phyloP scores from a whole-genome alignment of 2,888 invertebrate species.

The Dasypolia templi region DNA sequence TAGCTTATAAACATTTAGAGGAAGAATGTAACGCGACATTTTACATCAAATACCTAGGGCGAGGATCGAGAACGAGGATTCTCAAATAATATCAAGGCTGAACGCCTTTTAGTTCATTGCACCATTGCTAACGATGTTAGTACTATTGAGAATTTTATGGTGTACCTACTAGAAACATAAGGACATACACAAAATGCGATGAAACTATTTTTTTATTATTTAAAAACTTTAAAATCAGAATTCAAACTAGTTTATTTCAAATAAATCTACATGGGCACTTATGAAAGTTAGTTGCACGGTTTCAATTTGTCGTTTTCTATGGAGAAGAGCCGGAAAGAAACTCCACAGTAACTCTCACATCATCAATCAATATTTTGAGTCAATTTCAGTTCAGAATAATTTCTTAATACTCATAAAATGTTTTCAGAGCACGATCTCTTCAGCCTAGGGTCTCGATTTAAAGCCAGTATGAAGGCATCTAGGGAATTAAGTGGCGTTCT shows the following conservation, averaged over 20 bases:
- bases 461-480: constrained; percentile 23
- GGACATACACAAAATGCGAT: neutral
- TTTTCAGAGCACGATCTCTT: constrained; percentile 17
- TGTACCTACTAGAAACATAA: neutral
- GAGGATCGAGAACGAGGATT: constrained; percentile 46
- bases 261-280: too few relatives aligned
- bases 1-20: constrained; percentile 6
- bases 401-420: constrained; percentile 12
- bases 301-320: too few relatives aligned
- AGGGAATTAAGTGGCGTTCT: constrained; percentile 46
- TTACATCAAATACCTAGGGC: constrained; percentile 33
- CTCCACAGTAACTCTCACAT: too few relatives aligned
- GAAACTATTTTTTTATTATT: neutral
- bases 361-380: neutral
- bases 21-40: constrained; percentile 43
- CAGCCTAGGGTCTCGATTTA: constrained; percentile 24
- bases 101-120: constrained; percentile 46
- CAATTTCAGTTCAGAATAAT: neutral
- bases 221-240: neutral
- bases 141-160: constrained; percentile 15
- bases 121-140: constrained; percentile 11
- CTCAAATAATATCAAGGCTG: constrained; percentile 66
- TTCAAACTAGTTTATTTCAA: too few relatives aligned
- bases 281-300: too few relatives aligned
- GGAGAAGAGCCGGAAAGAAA: too few relatives aligned